A percentile compares a stretch with the other conserved stretches of the same genome.
These are phyloP conservation scores for Microcebus lehilahytsara DNA, from an alignment of 2,113 vertebrate species.

Conservation along the genomic window DNA sequence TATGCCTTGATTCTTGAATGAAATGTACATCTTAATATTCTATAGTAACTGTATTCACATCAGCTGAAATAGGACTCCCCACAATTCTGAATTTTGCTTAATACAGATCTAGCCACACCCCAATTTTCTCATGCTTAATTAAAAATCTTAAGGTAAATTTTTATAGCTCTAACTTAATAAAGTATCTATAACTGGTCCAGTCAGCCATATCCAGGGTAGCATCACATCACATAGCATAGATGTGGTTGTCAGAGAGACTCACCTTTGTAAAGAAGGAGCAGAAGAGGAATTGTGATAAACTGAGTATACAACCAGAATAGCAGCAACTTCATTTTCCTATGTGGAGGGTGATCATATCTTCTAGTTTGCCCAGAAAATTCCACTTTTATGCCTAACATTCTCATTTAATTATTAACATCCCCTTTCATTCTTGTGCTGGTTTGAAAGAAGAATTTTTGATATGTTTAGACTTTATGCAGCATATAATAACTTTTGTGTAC, in stretches of 20 bases:
- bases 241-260: not conserved
- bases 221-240: no score
- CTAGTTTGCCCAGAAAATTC: not conserved
- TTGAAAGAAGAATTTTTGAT: not conserved
- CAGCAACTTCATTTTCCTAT: not conserved
- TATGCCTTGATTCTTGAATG: not conserved
- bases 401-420: not conserved
- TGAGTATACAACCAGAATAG: not conserved
- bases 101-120: not conserved
- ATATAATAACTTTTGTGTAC: not conserved
- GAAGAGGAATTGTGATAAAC: not conserved
- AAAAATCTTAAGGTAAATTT: not conserved
- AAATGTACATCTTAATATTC: not conserved
- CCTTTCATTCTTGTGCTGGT: not conserved
- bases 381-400: not conserved
- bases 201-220: not conserved
- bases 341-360: not conserved
- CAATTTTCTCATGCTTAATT: not conserved
- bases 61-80: not conserved
- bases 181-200: not conserved
- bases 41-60: not conserved
- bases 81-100: not conserved
- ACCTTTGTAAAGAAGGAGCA: not conserved
- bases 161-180: not conserved
- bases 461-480: not conserved